phyloP scores from a whole-genome alignment of 1,140 invertebrate genomes.

The Batillaria attramentaria region DNA sequence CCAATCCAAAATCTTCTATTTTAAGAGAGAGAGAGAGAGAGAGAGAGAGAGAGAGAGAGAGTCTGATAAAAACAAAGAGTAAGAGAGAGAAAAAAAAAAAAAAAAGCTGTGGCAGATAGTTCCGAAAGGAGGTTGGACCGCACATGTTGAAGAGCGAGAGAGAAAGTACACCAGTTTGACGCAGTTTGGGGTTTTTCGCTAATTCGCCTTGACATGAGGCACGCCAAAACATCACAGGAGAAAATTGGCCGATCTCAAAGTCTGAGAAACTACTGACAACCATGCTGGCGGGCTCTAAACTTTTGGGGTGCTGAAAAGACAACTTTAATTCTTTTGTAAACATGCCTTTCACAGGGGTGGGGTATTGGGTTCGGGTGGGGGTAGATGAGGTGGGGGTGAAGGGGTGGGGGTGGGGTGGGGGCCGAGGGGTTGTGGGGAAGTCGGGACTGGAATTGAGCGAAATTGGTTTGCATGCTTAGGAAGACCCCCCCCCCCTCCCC shows the following conservation, averaged over 20 bases:
- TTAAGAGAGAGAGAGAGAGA: background rate
- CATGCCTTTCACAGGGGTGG: too few relatives aligned
- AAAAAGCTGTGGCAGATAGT: too few relatives aligned
- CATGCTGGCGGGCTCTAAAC: background rate
- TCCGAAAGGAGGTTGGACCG: background rate
- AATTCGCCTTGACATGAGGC: slow-evolving; percentile 1
- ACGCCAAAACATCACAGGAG: slow-evolving; percentile 4
- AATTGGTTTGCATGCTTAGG: too few relatives aligned
- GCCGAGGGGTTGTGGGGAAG: too few relatives aligned
- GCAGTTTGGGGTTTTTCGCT: background rate
- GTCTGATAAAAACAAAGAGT: slow-evolving; percentile 22
- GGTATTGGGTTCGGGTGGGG: background rate
- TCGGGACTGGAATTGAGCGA: too few relatives aligned
- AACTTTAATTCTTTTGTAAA: too few relatives aligned
- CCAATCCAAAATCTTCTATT: background rate
- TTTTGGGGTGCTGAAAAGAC: too few relatives aligned
- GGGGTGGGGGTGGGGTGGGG: background rate
- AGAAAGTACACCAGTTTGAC: background rate
- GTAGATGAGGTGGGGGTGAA: background rate
- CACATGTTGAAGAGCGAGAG: background rate
- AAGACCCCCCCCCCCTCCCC: too few relatives aligned
- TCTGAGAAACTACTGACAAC: background rate
- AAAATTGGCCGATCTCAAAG: slow-evolving; percentile 1
- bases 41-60: slow-evolving; percentile 34
- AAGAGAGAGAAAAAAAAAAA: slow-evolving; percentile 22